Percentiles rank a stretch among this genome's conserved stretches.
phyloP scores from a whole-genome alignment of 2,797 vertebrate species.

The Syncerus caffer region DNA sequence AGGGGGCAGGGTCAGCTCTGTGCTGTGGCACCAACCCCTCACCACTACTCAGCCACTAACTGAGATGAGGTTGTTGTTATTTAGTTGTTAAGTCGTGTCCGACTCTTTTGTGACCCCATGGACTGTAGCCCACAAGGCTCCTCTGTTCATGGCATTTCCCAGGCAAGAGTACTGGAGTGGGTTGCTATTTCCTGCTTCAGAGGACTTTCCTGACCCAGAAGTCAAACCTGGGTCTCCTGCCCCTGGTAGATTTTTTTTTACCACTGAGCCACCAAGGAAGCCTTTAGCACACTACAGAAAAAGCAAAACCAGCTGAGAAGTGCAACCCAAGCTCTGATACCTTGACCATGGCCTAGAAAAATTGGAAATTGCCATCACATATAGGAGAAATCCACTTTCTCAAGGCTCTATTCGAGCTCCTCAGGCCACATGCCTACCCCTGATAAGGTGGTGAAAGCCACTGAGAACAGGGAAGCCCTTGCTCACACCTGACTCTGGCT shows the following conservation, averaged over 20 bases:
- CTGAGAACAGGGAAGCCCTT: not conserved
- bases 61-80: not conserved
- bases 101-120: not conserved
- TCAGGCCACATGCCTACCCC: rapidly evolving
- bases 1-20: rapidly evolving
- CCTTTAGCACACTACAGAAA: not conserved
- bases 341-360: not conserved
- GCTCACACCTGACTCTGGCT: not conserved
- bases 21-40: not conserved
- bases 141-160: not conserved
- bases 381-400: not conserved
- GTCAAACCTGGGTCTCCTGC: not conserved
- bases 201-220: not conserved
- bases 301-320: not conserved
- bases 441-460: not conserved
- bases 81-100: not conserved
- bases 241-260: not conserved
- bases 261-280: not conserved
- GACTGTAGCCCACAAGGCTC: not conserved
- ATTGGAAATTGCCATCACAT: not conserved
- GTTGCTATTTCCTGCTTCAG: not conserved
- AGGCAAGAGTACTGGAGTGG: rapidly evolving
- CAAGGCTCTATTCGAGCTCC: not conserved
- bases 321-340: not conserved
- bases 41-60: not conserved